A percentile compares a stretch with the other conserved stretches of the same genome.
phyloP scores from a whole-genome alignment of 2,113 vertebrate genomes.

The Phoenicopterus ruber region DNA sequence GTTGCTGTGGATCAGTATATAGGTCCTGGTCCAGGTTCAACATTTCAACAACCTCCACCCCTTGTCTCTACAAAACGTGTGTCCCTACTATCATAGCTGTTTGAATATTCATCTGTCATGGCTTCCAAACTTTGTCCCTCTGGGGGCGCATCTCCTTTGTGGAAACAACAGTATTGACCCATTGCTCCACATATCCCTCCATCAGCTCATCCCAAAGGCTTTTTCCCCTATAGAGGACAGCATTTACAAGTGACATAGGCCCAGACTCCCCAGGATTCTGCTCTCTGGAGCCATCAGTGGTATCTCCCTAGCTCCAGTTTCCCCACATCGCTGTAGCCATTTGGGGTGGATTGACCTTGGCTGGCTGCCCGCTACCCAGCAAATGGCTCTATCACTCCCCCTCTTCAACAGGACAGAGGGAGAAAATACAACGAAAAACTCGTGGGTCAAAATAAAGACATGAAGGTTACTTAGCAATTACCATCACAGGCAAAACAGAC shows the following conservation, averaged over 20 bases:
- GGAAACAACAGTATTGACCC: not conserved
- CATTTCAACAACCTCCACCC: not conserved
- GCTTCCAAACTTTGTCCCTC: not conserved
- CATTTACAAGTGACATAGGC: not conserved
- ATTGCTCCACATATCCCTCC: not conserved
- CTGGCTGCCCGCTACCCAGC: not conserved
- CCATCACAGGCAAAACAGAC: too few species aligned
- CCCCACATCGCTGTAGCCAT: not conserved
- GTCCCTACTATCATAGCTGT: not conserved
- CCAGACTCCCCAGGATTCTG: not conserved
- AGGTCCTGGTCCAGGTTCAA: not conserved
- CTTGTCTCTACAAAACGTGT: not conserved
- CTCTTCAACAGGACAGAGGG: not conserved
- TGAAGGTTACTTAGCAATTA: not conserved
- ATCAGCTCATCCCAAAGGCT: not conserved
- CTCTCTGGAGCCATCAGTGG: not conserved
- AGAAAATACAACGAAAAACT: not conserved
- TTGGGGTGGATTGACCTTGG: not conserved
- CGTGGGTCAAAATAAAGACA: not conserved
- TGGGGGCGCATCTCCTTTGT: not conserved
- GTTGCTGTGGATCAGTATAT: not conserved
- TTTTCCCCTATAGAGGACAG: not conserved
- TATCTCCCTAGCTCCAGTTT: not conserved
- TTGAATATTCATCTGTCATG: not conserved
- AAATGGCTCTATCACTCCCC: too few species aligned